Base-by-base conservation (phyloP, 64 coral and sea anemone genomes). In the Montipora capricornis region DNA sequence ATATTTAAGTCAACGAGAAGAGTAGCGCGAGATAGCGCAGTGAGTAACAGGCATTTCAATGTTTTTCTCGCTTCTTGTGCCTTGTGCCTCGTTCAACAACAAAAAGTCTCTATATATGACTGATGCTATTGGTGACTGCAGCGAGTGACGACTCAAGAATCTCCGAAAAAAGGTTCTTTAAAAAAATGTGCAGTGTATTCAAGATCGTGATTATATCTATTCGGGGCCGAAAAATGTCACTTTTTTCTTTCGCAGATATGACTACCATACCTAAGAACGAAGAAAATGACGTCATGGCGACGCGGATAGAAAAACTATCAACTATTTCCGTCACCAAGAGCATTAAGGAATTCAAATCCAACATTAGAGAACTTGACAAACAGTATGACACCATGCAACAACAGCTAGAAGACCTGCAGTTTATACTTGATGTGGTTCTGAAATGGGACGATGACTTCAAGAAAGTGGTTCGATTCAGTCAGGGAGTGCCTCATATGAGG, bases 361-460 rank as follows among this genome's bases (percentile, higher is more conserved):
- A 90, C 87, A 97, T 97, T 29, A 69, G 46, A 47, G 90, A 92
- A 55, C 86, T 97, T 44, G 96, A 97, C 58, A 97, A 97, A 80
- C 89, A 95, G n/a, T 92, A 95, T 67, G 93, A 92, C 15, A 97
- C 93, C 5, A 97, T 97, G 96, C 75, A 94, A 37, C 96, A 97
- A 73, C 96, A 97, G 19, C 96, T 95, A 20, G 96, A 97, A 20
- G 96, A 97, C 10, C 80, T 97, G 4, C 89, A 97, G 22, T 97
- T 87, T 55, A 47, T 97, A n/a, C 78, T 97, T 16, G 96, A 97
- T 69, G 70, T 75, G 22, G 93, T 97, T n/a, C 74, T 92, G 17
- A 97, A 95, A 77, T 97, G 96, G 96, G 93, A 97, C 66, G 96
- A 97, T 6, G 96, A 97, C 45, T 91, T 97, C 53, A 97, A 95